Conservation (phyloP, 2,888 invertebrate species). For the Spodoptera exigua region DNA sequence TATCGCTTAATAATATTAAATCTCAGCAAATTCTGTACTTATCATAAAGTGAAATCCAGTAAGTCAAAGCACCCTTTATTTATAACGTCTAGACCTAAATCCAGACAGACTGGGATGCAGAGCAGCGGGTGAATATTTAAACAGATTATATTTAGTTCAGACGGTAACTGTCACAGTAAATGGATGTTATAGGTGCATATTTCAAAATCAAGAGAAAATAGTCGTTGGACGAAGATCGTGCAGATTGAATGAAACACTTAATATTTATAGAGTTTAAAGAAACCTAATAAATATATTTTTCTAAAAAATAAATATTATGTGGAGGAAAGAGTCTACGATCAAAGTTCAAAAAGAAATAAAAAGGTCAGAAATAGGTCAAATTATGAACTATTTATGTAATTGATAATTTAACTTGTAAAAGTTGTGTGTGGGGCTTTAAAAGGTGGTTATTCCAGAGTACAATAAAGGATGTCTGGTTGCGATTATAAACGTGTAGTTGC, state of each 20-base stretch:
- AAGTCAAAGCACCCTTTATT: constrained; percentile 40
- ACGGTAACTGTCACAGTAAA: constrained; percentile 39
- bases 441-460: not conserved
- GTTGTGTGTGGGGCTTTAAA: no score
- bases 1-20: constrained; percentile 12
- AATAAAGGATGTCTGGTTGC: constrained; percentile 1
- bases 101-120: constrained; percentile 60
- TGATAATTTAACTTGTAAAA: no score
- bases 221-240: constrained; percentile 16
- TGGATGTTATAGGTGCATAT: constrained; percentile 19
- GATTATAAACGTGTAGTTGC: constrained; percentile 18
- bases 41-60: constrained; percentile 22
- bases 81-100: constrained; percentile 67
- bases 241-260: constrained; percentile 16
- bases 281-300: no score
- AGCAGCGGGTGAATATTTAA: constrained; percentile 39
- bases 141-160: constrained; percentile 55
- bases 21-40: not conserved
- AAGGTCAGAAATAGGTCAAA: no score
- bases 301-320: no score
- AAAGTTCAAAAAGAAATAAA: no score
- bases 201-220: constrained; percentile 35
- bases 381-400: no score
- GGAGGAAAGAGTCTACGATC: no score
- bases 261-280: constrained; percentile 9